Conservation (phyloP, 2,797 vertebrate genomes). For the Vultur gryphus region DNA sequence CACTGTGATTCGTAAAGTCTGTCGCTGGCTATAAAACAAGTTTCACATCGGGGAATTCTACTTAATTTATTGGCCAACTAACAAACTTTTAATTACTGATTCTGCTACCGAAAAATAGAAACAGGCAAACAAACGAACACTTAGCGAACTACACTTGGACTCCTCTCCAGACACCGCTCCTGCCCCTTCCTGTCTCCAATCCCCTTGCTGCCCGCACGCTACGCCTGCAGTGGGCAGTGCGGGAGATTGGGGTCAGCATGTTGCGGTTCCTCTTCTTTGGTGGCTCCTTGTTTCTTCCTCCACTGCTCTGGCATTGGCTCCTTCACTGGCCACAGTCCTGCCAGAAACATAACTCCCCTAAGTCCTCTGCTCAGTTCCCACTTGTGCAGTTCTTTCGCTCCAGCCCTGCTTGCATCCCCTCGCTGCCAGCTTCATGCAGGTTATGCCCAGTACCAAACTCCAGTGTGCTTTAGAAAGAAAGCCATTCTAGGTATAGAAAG, state of each 20-base stretch:
- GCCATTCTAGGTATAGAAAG: background rate
- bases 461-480: background rate
- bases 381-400: background rate
- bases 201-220: fast-evolving
- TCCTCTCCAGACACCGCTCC: background rate
- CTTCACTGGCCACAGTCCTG: background rate
- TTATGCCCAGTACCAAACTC: background rate
- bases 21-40: background rate
- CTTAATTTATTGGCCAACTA: background rate
- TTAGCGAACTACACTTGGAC: background rate
- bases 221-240: background rate
- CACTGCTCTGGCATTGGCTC: background rate
- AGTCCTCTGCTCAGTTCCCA: background rate
- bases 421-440: fast-evolving
- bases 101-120: background rate
- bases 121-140: background rate
- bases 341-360: background rate
- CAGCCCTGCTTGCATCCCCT: background rate
- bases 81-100: background rate
- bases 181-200: background rate
- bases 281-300: background rate
- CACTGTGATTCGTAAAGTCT: background rate
- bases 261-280: background rate
- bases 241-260: background rate
- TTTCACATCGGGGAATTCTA: fast-evolving